phyloP scores from a whole-genome alignment of 2,888 invertebrate genomes.

The Tinea pellionella region DNA sequence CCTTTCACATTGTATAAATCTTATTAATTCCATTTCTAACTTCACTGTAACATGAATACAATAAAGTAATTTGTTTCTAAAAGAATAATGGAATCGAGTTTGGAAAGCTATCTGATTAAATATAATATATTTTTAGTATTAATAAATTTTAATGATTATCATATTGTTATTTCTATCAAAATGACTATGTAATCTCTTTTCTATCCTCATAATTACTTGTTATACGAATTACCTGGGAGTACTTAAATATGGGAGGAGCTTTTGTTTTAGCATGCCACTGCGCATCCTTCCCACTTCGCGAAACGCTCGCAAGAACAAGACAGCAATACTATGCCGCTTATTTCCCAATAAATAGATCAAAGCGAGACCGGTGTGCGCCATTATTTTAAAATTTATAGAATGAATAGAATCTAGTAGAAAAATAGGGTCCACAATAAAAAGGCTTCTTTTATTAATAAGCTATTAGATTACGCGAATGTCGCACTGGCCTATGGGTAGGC shows the following conservation, averaged over 20 bases:
- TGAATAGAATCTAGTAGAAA: conserved; percentile 46
- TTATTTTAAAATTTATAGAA: conserved; percentile 46
- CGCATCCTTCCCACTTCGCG: conserved; percentile 44
- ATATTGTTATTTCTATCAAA: no score
- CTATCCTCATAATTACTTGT: not conserved
- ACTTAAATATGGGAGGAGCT: conserved; percentile 66
- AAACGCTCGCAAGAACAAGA: conserved; percentile 46
- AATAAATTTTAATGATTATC: no score
- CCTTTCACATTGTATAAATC: conserved; percentile 6
- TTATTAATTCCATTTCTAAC: conserved; percentile 1
- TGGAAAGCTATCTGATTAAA: not conserved
- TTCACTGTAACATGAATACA: conserved; percentile 6
- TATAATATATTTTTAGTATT: not conserved
- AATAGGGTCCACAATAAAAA: conserved; percentile 41
- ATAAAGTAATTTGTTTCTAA: conserved; percentile 12
- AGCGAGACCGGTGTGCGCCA: conserved; percentile 36
- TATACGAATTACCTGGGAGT: conserved; percentile 31
- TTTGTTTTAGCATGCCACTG: conserved; percentile 36
- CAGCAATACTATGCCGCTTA: conserved; percentile 41
- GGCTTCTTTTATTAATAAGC: conserved; percentile 28
- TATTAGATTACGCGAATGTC: conserved; percentile 65
- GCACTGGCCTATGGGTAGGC: conserved; percentile 63
- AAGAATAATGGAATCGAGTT: not conserved
- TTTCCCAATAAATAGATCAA: conserved; percentile 34
- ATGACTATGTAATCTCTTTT: not conserved